These are phyloP conservation scores for Isoperla grammatica DNA, from an alignment of 2,888 invertebrate species.

Conservation along the genomic window DNA sequence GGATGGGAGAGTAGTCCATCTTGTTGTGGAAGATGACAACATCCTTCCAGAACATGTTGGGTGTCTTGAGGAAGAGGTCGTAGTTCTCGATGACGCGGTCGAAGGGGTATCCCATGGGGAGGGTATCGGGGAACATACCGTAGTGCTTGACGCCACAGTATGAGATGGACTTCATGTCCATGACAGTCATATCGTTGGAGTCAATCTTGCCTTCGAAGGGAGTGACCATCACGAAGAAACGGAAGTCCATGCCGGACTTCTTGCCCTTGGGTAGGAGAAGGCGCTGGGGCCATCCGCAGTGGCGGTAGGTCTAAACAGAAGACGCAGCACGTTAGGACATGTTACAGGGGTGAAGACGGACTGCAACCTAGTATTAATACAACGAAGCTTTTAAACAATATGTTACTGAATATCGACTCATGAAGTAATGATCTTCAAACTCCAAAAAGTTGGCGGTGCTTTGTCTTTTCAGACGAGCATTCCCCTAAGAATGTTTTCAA, in stretches of 20 bases:
- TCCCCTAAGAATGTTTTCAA: too few relatives aligned
- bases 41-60: constrained; percentile 57
- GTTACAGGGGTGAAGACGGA: too few relatives aligned
- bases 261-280: constrained; percentile 66
- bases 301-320: constrained; percentile 36
- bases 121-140: constrained; percentile 47
- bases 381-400: too few relatives aligned
- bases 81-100: constrained; percentile 48
- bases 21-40: constrained; percentile 55
- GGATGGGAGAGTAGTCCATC: constrained; percentile 7
- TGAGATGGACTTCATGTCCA: constrained; percentile 56
- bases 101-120: constrained; percentile 54
- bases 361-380: too few relatives aligned
- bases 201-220: constrained; percentile 48
- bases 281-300: constrained; percentile 65
- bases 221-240: constrained; percentile 57
- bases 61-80: constrained; percentile 40
- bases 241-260: constrained; percentile 58
- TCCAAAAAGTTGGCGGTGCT: too few relatives aligned
- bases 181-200: constrained; percentile 44
- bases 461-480: too few relatives aligned
- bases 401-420: too few relatives aligned
- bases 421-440: too few relatives aligned
- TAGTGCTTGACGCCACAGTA: constrained; percentile 35
- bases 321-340: neutral